These are phyloP conservation scores for Lucilia sericata DNA, from an alignment of 1,140 invertebrate genomes.

Conservation along the genomic window DNA sequence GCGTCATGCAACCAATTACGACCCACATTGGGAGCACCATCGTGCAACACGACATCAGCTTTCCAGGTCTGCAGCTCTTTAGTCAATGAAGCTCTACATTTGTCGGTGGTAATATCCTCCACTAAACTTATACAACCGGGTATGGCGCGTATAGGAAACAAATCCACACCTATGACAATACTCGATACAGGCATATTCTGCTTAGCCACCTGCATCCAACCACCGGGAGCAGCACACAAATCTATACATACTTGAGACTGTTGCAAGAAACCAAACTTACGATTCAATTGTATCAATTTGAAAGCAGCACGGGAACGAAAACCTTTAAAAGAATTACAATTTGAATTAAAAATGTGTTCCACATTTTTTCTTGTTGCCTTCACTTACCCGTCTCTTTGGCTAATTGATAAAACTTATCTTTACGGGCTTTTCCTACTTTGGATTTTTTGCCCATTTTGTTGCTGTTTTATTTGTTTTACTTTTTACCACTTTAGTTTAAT, in stretches of 20 bases:
- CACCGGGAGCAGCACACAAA: conserved; percentile 98
- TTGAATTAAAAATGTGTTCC: conserved; percentile 12
- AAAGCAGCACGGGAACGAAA: conserved; percentile 97
- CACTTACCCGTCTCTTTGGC: conserved; percentile 96
- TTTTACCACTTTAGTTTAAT: not conserved
- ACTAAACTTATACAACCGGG: conserved; percentile 89
- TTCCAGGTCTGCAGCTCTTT: conserved; percentile 95
- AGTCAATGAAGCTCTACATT: conserved; percentile 82
- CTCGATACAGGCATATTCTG: conserved; percentile 98
- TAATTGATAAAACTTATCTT: conserved; percentile 98
- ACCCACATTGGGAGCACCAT: conserved; percentile 99
- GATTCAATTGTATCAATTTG: conserved; percentile 97
- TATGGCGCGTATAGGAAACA: conserved; percentile 95
- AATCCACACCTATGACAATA: conserved; percentile 94
- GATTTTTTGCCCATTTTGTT: conserved; percentile 93
- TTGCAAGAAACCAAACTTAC: conserved; percentile 98
- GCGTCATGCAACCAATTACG: conserved; percentile 98
- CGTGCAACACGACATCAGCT: conserved; percentile 95
- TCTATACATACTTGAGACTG: conserved; percentile 96
- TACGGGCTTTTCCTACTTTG: conserved; percentile 97
- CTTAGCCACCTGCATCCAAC: conserved; percentile 99
- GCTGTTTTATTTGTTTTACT: not conserved
- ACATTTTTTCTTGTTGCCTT: not conserved
- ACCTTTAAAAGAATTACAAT: conserved; percentile 73
- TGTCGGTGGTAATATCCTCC: conserved; percentile 97